phyloP scores from a whole-genome alignment of 1,140 invertebrate species.

The Latrodectus geometricus region DNA sequence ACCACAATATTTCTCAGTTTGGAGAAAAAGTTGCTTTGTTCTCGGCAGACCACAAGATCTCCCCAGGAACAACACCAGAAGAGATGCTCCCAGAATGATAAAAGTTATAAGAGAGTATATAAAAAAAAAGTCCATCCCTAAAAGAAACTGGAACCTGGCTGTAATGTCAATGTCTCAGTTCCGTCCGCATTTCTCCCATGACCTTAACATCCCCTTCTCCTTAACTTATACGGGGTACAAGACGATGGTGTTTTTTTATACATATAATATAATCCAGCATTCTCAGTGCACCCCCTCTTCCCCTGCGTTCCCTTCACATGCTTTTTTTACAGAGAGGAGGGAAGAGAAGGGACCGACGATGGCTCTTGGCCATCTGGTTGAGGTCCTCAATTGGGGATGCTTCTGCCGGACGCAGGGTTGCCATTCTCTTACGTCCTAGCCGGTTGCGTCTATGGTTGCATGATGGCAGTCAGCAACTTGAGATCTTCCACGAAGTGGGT shows the following conservation, averaged over 20 bases:
- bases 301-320: not conserved
- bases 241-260: slow-evolving; percentile 40
- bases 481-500: not conserved
- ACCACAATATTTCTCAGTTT: not conserved
- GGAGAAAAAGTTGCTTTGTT: slow-evolving; percentile 13
- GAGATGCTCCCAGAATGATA: slow-evolving; percentile 4
- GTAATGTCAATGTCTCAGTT: slow-evolving; percentile 60
- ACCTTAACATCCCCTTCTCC: slow-evolving; percentile 56
- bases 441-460: not conserved
- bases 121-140: slow-evolving; percentile 35
- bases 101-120: not conserved
- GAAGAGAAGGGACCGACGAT: slow-evolving; percentile 38
- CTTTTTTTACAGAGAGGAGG: slow-evolving; percentile 14
- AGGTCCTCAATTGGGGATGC: slow-evolving; percentile 38
- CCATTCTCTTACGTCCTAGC: slow-evolving; percentile 2
- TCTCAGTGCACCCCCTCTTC: not conserved
- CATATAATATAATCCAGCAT: slow-evolving; percentile 17
- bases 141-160: slow-evolving; percentile 61
- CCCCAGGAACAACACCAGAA: slow-evolving; percentile 25
- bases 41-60: slow-evolving; percentile 22
- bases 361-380: slow-evolving; percentile 61
- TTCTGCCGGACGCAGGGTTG: slow-evolving; percentile 57
- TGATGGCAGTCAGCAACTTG: slow-evolving; percentile 1
- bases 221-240: slow-evolving; percentile 53
- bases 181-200: slow-evolving; percentile 60